These are phyloP conservation scores for Rallus limicola DNA, from an alignment of 2,113 vertebrate species.

Conservation along the genomic window DNA sequence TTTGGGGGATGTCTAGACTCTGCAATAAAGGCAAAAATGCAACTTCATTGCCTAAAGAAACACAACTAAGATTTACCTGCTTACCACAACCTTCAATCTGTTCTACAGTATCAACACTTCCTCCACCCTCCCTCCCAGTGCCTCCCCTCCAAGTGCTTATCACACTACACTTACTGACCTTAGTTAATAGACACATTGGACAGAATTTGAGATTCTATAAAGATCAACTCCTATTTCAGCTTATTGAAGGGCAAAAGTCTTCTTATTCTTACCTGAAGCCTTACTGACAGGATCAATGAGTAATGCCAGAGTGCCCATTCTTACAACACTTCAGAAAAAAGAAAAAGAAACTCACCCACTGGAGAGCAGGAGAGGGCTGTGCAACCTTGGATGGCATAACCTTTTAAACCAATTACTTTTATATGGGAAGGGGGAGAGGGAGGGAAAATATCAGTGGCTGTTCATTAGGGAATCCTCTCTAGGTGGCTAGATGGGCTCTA, in stretches of 20 bases:
- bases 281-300: background rate
- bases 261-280: background rate
- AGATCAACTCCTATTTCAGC: background rate
- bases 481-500: background rate
- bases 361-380: background rate
- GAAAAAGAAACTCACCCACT: background rate
- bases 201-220: background rate
- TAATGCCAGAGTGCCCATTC: background rate
- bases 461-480: background rate
- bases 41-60: background rate
- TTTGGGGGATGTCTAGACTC: background rate
- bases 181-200: fast-evolving
- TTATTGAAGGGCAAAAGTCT: background rate
- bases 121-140: too few relatives aligned
- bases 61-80: background rate
- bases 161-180: background rate
- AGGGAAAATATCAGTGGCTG: background rate
- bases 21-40: background rate
- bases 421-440: background rate
- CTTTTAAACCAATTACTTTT: background rate
- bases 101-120: background rate
- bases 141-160: too few relatives aligned
- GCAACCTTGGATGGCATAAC: background rate
- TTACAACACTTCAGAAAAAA: background rate
- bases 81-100: background rate